Base-by-base conservation (phyloP, 2,113 vertebrate genomes). In the Oxyruncus cristatus region DNA sequence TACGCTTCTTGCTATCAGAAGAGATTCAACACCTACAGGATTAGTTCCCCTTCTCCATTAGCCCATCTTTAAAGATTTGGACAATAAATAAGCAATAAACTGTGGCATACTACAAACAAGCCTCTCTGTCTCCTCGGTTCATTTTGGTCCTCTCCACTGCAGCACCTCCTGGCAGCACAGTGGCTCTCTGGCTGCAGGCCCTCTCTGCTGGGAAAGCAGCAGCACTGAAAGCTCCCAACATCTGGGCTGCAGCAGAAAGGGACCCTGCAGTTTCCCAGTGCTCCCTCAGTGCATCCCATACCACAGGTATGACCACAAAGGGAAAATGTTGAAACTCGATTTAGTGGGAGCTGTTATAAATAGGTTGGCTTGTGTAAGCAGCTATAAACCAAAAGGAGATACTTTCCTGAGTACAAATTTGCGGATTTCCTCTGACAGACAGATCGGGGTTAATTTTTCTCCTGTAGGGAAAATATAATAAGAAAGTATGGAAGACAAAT, bases 41-140 rank as follows among this genome's bases (percentile, higher is more conserved):
- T 90, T 96, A 93, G 90, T 68, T 96, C 39, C 35, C 39, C 79
- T 90, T 86, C 82, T 86, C 85, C 61, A 50, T 84, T 88, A 85
- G 46, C 42, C 47, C n/a, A 41, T 71, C 55, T 85, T 83, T 84
- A 81, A 74, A 81, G 68, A 55, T 19, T 6, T 55, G 27, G 33
- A 88, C 65, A 91, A 58, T 26, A 83, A 96, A 92, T n/a, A 77
- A 66, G 68, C 62, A 95, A 75, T 58, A 75, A 85, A 90, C 7
- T 49, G 26, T 41, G 30, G 46, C 61, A 76, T 11, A 27, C 50
- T 61, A 50, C 33, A 83, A 78, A 76, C 74, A 80, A 88, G 61
- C 23, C 49, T 88, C 42, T 85, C 62, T 0, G 0, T 47, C 71
- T 87, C 49, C 67, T 68, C 3, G 1, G 46, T 53, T 91, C 37